Evolutionary conservation across 2,113 vertebrate species (phyloP).

Genomic region (Ovis aries): DNA sequence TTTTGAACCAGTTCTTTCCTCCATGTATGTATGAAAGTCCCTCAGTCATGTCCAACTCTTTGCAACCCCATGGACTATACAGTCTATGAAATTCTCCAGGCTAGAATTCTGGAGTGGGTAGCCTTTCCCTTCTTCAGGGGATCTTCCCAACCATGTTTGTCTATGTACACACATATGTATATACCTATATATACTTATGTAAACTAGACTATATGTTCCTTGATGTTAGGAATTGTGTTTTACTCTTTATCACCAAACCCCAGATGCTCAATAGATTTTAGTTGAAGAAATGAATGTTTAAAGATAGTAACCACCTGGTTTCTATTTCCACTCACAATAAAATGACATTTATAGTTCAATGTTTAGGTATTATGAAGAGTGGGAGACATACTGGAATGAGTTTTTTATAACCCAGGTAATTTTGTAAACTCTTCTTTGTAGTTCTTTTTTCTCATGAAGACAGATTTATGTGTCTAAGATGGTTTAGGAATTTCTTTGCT

Average conservation of each 20-base stretch:
- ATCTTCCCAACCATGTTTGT: background rate
- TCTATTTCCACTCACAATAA: background rate
- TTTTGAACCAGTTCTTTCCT: background rate
- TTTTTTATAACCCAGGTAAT: background rate
- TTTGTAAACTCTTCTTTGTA: background rate
- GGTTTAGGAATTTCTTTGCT: conserved; percentile 1
- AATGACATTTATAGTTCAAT: background rate
- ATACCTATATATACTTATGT: background rate
- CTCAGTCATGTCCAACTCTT: background rate
- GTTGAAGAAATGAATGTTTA: conserved; percentile 18
- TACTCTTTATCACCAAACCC: background rate
- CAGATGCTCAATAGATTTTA: background rate
- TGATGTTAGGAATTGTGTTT: background rate
- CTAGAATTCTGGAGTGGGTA: background rate
- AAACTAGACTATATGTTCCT: background rate
- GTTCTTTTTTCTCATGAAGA: background rate
- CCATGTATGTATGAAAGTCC: background rate
- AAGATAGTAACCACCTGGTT: background rate
- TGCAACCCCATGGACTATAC: background rate
- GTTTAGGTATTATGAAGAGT: background rate
- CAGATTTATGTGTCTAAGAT: background rate
- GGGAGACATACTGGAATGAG: background rate
- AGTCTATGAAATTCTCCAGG: background rate
- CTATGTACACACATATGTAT: background rate
- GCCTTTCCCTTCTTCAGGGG: background rate